A percentile compares a stretch with the other conserved stretches of the same genome.
Evolutionary conservation across 2,797 vertebrate genomes (phyloP).

Genomic region (Sebastes minor): DNA sequence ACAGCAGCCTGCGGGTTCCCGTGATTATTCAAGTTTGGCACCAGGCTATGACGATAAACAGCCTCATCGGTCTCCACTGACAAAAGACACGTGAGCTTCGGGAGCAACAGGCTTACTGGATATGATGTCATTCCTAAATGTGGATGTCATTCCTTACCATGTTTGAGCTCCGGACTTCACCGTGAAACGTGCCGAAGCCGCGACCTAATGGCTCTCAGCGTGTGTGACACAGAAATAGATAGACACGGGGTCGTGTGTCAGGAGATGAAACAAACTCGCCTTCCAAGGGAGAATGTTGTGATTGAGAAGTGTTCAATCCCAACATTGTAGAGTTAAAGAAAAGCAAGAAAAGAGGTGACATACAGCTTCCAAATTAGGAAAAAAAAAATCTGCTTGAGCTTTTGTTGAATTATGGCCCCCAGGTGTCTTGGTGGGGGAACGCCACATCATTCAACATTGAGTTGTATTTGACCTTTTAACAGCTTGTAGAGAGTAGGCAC

Average conservation of each 20-base stretch:
- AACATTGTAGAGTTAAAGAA: neutral
- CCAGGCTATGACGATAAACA: neutral
- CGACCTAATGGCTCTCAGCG: conserved; percentile 21
- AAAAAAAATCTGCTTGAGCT: neutral
- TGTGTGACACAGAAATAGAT: conserved; percentile 62
- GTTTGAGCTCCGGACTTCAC: conserved; percentile 50
- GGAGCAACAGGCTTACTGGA: neutral
- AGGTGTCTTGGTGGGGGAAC: neutral
- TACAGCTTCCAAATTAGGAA: neutral
- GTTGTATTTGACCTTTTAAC: neutral
- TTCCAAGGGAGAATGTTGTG: conserved; percentile 9
- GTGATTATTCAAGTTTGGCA: neutral
- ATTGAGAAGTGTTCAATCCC: conserved; percentile 25
- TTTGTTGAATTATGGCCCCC: neutral
- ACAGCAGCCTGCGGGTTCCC: neutral
- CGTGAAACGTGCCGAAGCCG: conserved; percentile 48
- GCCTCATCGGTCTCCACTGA: neutral
- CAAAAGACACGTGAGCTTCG: neutral
- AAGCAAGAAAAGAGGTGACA: neutral
- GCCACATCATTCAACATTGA: neutral
- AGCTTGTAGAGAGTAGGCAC: neutral
- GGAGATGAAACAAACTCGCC: conserved; percentile 16
- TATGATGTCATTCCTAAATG: conserved; percentile 66
- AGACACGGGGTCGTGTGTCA: conserved; percentile 27
- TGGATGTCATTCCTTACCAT: conserved; percentile 65